phyloP scores from a whole-genome alignment of 2,797 vertebrate genomes.

The Carcharodon carcharias region DNA sequence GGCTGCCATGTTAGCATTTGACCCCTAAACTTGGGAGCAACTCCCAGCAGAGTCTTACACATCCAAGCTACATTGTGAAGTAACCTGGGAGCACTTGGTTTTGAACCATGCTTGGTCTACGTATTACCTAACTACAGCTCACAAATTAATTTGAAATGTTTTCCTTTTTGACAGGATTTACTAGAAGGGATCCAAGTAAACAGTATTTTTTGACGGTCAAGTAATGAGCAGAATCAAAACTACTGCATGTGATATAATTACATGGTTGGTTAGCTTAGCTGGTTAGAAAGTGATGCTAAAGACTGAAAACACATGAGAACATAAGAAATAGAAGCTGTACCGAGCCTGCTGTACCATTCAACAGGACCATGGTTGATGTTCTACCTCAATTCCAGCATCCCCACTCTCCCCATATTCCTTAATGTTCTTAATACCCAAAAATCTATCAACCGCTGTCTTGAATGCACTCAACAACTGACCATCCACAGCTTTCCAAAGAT shows the following conservation, averaged over 20 bases:
- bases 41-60: background rate
- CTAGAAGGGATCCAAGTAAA: background rate
- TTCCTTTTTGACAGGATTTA: background rate
- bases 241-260: background rate
- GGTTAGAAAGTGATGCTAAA: background rate
- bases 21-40: background rate
- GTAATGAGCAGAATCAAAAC: background rate
- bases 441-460: background rate
- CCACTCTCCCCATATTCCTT: background rate
- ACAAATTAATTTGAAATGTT: background rate
- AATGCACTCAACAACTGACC: background rate
- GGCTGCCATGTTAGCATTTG: background rate
- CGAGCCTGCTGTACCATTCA: background rate
- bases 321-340: background rate
- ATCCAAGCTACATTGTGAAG: background rate
- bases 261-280: background rate
- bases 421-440: background rate
- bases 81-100: background rate
- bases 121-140: background rate
- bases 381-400: background rate
- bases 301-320: background rate
- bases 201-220: background rate
- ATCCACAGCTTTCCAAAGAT: background rate
- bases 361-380: background rate
- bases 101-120: background rate